Base-by-base conservation (phyloP, 2,113 vertebrate genomes). In the Bothrops jararaca region DNA sequence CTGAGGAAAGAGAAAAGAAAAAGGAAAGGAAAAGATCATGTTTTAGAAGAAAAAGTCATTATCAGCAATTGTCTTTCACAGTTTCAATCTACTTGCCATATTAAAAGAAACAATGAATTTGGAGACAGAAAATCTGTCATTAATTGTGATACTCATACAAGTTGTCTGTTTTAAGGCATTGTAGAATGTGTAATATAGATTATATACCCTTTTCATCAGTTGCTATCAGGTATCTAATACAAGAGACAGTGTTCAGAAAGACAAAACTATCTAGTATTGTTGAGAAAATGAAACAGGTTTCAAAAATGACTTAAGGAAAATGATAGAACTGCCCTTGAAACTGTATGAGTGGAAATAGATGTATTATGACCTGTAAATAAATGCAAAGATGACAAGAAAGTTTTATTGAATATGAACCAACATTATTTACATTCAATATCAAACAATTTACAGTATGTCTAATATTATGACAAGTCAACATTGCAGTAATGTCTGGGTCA, bases 361-460 rank as follows among this genome's bases (percentile, higher is more conserved):
- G 26, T 87, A 5, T 4, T 74, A 39, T 92, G 93, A 92, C 92
- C 12, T 95, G 95, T 94, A 80, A 23, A 54, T 0, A 58, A 15
- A 29, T 53, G 85, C 60, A 90, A 45, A 95, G 93, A 23, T 86
- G 23, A 39, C 45, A 58, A 80, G 29, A 95, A 94, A 94, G 23
- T 50, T 39, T 50, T 92, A 34, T 60, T 91, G 74, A 91, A 90
- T 29, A 53, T 13, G 10, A 18, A n/a, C 11, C 91, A 56, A 24
- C 5, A 5, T 90, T 89, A 29, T 39, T 52, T 58, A 86, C 69
- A 90, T 93, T 45, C 54, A 94, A 4, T 91, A n/a, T 93, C 85
- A 2, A 96, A 95, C 60, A 69, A 69, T 69, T 13, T 69, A 94
- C 80, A 92, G 85, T 13, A 88, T 57, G 29, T 85, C 26, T 88